A percentile compares a stretch with the other conserved stretches of the same genome.
phyloP scores from a whole-genome alignment of 1,140 invertebrate species.

The Rhopalosiphum padi region DNA sequence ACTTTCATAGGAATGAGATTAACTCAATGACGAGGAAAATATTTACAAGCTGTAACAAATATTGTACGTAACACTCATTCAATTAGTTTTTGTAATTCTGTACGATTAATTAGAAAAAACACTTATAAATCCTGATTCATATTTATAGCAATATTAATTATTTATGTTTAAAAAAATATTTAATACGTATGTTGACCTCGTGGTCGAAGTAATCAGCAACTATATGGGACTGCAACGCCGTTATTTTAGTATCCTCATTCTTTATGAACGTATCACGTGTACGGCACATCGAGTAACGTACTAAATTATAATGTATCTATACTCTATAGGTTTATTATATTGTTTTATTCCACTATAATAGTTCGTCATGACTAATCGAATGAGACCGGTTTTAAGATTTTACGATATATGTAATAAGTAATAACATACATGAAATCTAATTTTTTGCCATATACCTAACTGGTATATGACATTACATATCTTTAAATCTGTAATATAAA shows the following conservation, averaged over 20 bases:
- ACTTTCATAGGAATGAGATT: background rate
- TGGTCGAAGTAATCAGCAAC: background rate
- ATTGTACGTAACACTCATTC: background rate
- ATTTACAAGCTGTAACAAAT: background rate
- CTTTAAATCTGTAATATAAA: background rate
- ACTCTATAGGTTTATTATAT: background rate
- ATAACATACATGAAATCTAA: background rate
- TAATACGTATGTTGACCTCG: background rate
- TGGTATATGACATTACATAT: background rate
- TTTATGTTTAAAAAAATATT: background rate
- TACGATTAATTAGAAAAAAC: background rate
- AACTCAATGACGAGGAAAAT: background rate
- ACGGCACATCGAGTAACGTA: background rate
- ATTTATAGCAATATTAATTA: background rate
- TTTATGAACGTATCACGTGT: background rate
- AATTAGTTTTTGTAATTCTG: background rate
- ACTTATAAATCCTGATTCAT: background rate
- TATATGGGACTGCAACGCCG: background rate
- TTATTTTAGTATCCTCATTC: constrained; percentile 12
- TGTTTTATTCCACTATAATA: background rate
- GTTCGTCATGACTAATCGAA: constrained; percentile 11
- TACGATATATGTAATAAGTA: background rate
- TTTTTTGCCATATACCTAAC: background rate
- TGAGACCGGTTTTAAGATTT: constrained; percentile 30
- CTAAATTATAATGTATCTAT: background rate